Base-by-base conservation (phyloP, 2,888 invertebrate species). In the Leucoma salicis region DNA sequence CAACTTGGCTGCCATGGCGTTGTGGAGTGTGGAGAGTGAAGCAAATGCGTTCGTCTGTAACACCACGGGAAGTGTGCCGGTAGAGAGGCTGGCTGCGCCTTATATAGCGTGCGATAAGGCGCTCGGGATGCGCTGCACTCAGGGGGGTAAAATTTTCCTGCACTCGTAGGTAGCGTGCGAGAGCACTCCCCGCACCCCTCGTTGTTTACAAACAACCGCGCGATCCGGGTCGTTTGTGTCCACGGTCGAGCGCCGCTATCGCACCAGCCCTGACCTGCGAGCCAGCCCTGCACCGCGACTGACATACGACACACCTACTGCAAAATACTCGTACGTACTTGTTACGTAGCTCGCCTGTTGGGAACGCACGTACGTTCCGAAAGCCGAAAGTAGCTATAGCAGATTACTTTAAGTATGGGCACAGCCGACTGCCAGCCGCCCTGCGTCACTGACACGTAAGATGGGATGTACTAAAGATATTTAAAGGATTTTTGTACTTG, bases 1-100 rank as follows among this genome's bases (percentile, higher is more conserved):
- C 53, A 79, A 63, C 62, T 78, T 82, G 64, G 63, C 66, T 53
- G 74, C 69, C 81, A 82, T 85, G 46, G 57, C 68, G 61, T 41
- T 33, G 39, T 36, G 36, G n/a, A n/a, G n/a, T n/a, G n/a, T n/a
- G n/a, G n/a, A n/a, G n/a, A n/a, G n/a, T n/a, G n/a, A n/a, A n/a
- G n/a, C n/a, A n/a, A n/a, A n/a, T 53, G 49, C 45, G 48, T 44
- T 46, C 46, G 58, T 49, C 67, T 65, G 63, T 49, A 69, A 67
- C 68, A 63, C 52, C 54, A 57, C 51, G 50, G 49, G 42, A 65
- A 72, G 43, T 74, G 76, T 65, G 70, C 29, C 53, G 57, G 48
- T 57, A 59, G 46, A n/a, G 14, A 35, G 41, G 3, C 50, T 15
- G 45, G 18, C 31, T 29, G 33, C 15, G 15, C n/a, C 39, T 60